These are phyloP conservation scores for Psettodes erumei DNA, from an alignment of 2,113 vertebrate species.

Conservation along the genomic window DNA sequence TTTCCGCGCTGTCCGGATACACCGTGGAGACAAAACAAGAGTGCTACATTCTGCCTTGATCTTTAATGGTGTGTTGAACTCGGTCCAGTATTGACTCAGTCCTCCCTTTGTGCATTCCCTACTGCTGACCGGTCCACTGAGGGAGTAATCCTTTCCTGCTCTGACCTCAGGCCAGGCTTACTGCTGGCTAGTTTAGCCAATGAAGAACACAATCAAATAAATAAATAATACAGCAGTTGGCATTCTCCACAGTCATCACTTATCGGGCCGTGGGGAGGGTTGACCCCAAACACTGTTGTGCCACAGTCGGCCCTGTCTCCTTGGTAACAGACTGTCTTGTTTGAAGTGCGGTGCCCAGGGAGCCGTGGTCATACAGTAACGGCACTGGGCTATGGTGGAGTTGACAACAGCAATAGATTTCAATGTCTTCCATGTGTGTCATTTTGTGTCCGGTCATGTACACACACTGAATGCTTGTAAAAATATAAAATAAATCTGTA, in stretches of 20 bases:
- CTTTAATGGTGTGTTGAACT: constrained; percentile 71
- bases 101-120: constrained; percentile 66
- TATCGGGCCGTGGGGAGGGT: constrained; percentile 75
- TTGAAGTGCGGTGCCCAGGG: constrained; percentile 75
- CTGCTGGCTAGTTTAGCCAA: constrained; percentile 72
- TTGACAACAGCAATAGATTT: constrained; percentile 53
- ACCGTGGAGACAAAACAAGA: constrained; percentile 38
- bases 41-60: constrained; percentile 62
- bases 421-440: constrained; percentile 45
- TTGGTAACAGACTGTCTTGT: constrained; percentile 82
- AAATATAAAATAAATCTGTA: constrained; percentile 54
- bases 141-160: constrained; percentile 77
- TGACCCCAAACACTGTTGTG: constrained; percentile 79
- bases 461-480: constrained; percentile 22
- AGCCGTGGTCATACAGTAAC: constrained; percentile 63
- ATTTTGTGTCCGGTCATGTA: constrained; percentile 26
- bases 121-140: constrained; percentile 71
- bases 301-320: constrained; percentile 78
- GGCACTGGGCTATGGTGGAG: constrained; percentile 38
- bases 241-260: constrained; percentile 82
- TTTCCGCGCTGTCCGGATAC: constrained; percentile 25
- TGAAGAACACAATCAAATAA: constrained; percentile 78
- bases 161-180: constrained; percentile 79
- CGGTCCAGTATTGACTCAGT: constrained; percentile 76
- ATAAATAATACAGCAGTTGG: constrained; percentile 79